Conservation (phyloP, 2,113 vertebrate species). For the Clarias macrocephalus region DNA sequence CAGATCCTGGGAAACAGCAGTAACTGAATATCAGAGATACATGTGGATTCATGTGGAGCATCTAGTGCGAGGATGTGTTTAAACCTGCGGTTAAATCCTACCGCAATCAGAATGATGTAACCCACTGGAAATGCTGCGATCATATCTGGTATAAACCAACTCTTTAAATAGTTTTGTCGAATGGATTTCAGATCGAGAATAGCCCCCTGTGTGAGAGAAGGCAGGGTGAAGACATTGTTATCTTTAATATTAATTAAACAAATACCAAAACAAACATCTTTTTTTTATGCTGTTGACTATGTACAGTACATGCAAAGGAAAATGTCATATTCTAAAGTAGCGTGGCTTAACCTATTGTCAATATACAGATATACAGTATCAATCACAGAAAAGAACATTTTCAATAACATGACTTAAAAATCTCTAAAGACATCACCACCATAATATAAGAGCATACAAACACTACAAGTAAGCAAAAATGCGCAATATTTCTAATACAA, state of each 20-base stretch:
- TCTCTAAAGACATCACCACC: neutral
- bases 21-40: neutral
- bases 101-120: constrained; percentile 72
- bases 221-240: neutral
- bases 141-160: constrained; percentile 74
- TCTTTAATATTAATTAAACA: neutral
- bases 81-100: constrained; percentile 49
- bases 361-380: neutral
- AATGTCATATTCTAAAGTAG: neutral
- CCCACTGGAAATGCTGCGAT: constrained; percentile 75
- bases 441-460: neutral
- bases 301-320: neutral
- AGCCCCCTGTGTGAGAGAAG: constrained; percentile 62
- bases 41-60: neutral
- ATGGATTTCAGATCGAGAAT: constrained; percentile 73
- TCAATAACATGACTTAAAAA: neutral
- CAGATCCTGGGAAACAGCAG: constrained; percentile 56
- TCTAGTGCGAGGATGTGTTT: no score
- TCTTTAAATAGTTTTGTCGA: constrained; percentile 69
- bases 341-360: neutral
- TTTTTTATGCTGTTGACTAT: neutral
- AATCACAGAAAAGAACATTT: neutral
- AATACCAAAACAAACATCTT: neutral
- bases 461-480: neutral
- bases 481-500: neutral